phyloP scores from a whole-genome alignment of 1,140 invertebrate species.

The Zophobas atratus region DNA sequence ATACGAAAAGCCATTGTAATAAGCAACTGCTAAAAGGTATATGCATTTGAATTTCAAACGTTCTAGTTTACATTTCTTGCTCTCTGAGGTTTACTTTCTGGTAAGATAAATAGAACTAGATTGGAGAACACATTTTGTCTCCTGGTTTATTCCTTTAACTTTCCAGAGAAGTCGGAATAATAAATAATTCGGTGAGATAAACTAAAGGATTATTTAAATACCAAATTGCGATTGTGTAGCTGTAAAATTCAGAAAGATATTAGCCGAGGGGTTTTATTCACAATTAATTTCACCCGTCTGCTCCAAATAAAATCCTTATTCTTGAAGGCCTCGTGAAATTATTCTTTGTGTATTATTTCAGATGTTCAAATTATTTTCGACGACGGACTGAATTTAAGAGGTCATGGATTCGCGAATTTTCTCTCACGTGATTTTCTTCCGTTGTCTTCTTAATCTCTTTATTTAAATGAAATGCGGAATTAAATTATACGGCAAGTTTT shows the following conservation, averaged over 20 bases:
- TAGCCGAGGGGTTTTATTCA: constrained; percentile 25
- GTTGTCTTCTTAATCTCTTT: not conserved
- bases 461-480: not conserved
- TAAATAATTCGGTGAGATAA: constrained; percentile 41
- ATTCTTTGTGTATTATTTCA: constrained; percentile 11
- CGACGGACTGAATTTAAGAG: not conserved
- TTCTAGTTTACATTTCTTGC: constrained; percentile 37
- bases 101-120: constrained; percentile 41
- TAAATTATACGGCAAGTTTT: not conserved
- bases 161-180: constrained; percentile 28
- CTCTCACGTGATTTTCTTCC: not conserved
- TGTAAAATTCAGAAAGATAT: constrained; percentile 42
- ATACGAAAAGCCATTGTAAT: constrained; percentile 16
- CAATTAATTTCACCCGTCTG: constrained; percentile 21
- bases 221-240: constrained; percentile 39
- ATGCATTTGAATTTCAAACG: constrained; percentile 42
- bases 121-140: constrained; percentile 41
- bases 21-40: constrained; percentile 37
- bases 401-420: not conserved
- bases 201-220: constrained; percentile 43
- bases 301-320: constrained; percentile 20
- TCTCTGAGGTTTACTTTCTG: constrained; percentile 37
- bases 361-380: not conserved
- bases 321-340: not conserved
- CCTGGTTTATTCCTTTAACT: constrained; percentile 42